Conservation (phyloP, 1,140 invertebrate genomes). For the Platorchestia sp. region DNA sequence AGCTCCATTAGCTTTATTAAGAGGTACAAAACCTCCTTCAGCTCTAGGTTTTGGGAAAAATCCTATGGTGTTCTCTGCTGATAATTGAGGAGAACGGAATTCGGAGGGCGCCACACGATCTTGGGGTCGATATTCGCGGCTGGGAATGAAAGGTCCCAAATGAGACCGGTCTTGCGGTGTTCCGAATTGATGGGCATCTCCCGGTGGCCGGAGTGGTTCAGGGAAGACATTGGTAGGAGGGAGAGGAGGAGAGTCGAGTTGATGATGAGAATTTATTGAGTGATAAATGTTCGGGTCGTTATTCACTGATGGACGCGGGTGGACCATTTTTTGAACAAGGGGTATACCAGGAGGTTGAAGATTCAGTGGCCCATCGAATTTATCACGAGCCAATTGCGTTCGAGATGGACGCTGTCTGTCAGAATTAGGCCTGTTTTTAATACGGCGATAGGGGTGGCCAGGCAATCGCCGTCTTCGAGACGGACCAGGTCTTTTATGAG, state of each 20-base stretch:
- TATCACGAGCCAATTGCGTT: not conserved
- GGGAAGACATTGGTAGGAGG: not conserved
- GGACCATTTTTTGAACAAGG: not conserved
- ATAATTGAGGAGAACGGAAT: not conserved
- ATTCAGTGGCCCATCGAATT: not conserved
- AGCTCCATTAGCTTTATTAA: not conserved
- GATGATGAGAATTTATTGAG: not conserved
- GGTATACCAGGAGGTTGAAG: not conserved
- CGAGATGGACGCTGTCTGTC: not conserved
- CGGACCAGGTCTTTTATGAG: conserved; percentile 4
- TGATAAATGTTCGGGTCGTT: not conserved
- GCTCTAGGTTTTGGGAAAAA: conserved; percentile 17
- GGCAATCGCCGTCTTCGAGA: conserved; percentile 13
- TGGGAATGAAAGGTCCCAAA: not conserved
- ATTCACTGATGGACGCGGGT: not conserved
- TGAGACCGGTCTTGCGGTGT: not conserved
- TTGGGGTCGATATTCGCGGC: not conserved
- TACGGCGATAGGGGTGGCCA: not conserved
- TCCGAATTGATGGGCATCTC: not conserved
- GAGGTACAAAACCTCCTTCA: conserved; percentile 34
- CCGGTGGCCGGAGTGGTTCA: not conserved
- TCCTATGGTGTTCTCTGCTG: not conserved
- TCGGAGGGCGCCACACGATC: not conserved
- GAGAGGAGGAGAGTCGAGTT: not conserved
- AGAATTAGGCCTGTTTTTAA: not conserved